Evolutionary conservation across 2,888 invertebrate species (phyloP), one percentile per base, ranked within the genome.

Genomic region (Seira musarum): DNA sequence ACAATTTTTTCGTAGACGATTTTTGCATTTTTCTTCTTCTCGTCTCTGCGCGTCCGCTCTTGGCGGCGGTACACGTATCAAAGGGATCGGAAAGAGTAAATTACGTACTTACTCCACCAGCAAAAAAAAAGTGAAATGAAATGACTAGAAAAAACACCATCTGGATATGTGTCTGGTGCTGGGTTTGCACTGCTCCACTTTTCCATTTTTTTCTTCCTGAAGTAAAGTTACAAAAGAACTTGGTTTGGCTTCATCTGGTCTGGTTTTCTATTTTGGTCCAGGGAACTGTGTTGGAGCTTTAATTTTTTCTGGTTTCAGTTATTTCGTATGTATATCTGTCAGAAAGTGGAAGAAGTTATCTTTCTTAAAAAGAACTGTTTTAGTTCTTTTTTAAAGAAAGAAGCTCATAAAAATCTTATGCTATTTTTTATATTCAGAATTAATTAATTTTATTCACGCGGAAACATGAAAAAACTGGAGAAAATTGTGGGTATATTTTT

Each of bases 361-460:
- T n/a, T n/a, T n/a, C n/a, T 60, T 60, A 3, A 21, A 30, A 60
- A 21, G 13, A 60, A 60, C 21, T 60, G 2, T 60, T 60, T 5
- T 60, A 60, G n/a, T 10, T 60, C 21, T 60, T 21, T 13, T 10
- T 60, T 30, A 13, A 53, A 21, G 22, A 5, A 19, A 13, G 60
- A 53, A 21, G 60, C 60, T 60, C 60, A 60, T 21, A 60, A 60
- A 60, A 60, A 60, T 60, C 60, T 60, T 22, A 5, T 10, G 22
- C 22, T 60, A 60, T 60, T 60, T 60, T 60, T 60, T 60, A 60
- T n/a, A 60, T 60, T 60, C 60, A 60, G 21, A 60, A 60, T 21
- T 60, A 60, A 60, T 60, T 60, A 60, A 60, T 60, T 60, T 60
- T n/a, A 60, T 60, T 60, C 60, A 21, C 60, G 60, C 60, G 21